Percentiles rank a stretch among this genome's conserved stretches.
These are phyloP conservation scores for Raja brachyura DNA, from an alignment of 2,113 vertebrate species.

Conservation along the genomic window DNA sequence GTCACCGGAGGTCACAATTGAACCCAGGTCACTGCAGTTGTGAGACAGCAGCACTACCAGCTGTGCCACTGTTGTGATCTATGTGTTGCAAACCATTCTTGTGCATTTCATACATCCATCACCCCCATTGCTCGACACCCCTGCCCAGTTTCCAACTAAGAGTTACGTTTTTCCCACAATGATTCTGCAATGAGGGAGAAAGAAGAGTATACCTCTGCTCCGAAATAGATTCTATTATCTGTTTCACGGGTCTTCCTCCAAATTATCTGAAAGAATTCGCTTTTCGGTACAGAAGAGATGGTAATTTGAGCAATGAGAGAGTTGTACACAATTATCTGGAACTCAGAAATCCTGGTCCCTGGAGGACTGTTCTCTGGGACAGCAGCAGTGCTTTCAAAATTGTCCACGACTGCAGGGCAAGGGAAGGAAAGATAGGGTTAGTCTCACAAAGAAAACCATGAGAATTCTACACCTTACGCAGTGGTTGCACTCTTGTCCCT, in stretches of 20 bases:
- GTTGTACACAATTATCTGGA: not conserved
- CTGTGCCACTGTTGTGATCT: too few relatives aligned
- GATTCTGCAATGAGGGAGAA: too few relatives aligned
- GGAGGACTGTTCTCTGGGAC: slow-evolving; percentile 30
- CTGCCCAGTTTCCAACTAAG: not conserved
- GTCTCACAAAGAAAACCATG: not conserved
- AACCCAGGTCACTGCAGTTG: too few relatives aligned
- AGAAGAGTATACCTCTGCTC: too few relatives aligned
- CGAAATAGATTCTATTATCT: too few relatives aligned
- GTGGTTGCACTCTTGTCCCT: not conserved
- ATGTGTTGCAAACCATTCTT: too few relatives aligned
- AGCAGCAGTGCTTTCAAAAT: not conserved
- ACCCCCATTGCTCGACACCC: too few relatives aligned
- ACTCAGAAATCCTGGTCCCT: not conserved
- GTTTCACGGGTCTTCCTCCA: not conserved
- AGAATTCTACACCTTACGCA: not conserved
- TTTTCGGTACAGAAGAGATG: not conserved
- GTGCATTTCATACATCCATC: too few relatives aligned
- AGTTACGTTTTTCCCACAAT: not conserved
- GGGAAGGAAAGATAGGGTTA: not conserved
- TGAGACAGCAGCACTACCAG: too few relatives aligned
- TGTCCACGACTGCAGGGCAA: not conserved
- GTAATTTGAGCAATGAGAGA: not conserved
- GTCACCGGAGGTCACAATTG: too few relatives aligned
- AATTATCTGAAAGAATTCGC: not conserved